Evolutionary conservation across 2,797 vertebrate genomes (phyloP).

Genomic region (Schizopygopsis malacanthus): DNA sequence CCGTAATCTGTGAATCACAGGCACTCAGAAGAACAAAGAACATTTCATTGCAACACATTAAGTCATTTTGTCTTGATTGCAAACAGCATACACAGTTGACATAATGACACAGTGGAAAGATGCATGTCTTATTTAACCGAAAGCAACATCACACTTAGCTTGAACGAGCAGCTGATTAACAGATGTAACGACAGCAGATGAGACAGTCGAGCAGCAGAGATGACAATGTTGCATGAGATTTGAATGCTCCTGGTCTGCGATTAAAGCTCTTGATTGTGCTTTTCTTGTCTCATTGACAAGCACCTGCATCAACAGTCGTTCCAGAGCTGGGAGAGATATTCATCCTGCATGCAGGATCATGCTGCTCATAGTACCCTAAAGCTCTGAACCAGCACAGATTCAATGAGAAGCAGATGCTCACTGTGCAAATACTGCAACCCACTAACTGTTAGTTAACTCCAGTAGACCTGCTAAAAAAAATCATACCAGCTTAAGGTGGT

Average conservation of each 20-base stretch:
- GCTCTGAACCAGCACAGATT: constrained; percentile 58
- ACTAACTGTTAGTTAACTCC: neutral
- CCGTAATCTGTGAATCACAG: neutral
- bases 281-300: constrained; percentile 53
- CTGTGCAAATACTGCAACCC: neutral
- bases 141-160: neutral
- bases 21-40: constrained; percentile 20
- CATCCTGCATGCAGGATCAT: constrained; percentile 59
- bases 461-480: neutral
- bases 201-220: neutral
- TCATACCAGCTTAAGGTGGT: neutral
- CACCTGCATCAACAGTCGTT: constrained; percentile 66
- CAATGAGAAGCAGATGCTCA: constrained; percentile 67
- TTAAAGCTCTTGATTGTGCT: constrained; percentile 29
- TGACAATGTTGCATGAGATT: neutral
- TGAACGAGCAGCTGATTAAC: neutral
- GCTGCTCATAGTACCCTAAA: constrained; percentile 48
- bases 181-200: neutral
- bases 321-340: constrained; percentile 47
- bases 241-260: constrained; percentile 17
- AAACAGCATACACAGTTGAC: neutral
- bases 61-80: neutral
- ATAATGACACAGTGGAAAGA: neutral
- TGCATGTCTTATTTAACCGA: neutral
- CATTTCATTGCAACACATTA: neutral